Evolutionary conservation across 2,888 invertebrate genomes (phyloP).

Genomic region (Eristalis intricaria): DNA sequence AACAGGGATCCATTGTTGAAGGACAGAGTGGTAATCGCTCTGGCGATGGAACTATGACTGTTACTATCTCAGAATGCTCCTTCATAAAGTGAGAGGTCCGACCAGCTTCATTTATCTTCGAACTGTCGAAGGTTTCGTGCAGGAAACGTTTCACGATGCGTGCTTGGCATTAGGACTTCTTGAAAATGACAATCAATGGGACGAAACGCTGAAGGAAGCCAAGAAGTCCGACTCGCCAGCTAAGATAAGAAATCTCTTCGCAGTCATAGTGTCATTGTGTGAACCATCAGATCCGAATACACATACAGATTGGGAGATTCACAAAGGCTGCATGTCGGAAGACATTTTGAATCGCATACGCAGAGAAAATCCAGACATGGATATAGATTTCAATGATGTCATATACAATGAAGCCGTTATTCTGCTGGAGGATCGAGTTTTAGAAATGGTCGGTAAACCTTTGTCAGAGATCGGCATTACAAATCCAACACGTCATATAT

Average conservation of each 20-base stretch:
- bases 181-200: constrained; percentile 1
- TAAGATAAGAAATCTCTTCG: too few species aligned
- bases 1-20: constrained; percentile 2
- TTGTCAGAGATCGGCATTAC: too few species aligned
- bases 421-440: too few species aligned
- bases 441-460: too few species aligned
- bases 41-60: constrained; percentile 27
- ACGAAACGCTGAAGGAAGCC: background rate
- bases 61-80: constrained; percentile 3
- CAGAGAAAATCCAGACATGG: background rate
- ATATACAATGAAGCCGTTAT: background rate
- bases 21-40: constrained; percentile 23
- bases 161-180: background rate
- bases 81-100: background rate
- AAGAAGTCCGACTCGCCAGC: too few species aligned
- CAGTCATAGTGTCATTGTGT: background rate
- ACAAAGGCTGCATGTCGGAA: background rate
- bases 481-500: too few species aligned
- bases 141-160: background rate
- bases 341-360: background rate
- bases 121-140: background rate
- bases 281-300: too few species aligned
- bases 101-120: background rate
- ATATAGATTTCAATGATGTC: background rate
- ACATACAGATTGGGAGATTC: background rate